Percentiles rank a stretch among this genome's conserved stretches.
Conservation (phyloP, 1,140 invertebrate genomes). For the Subanguina moxae region DNA sequence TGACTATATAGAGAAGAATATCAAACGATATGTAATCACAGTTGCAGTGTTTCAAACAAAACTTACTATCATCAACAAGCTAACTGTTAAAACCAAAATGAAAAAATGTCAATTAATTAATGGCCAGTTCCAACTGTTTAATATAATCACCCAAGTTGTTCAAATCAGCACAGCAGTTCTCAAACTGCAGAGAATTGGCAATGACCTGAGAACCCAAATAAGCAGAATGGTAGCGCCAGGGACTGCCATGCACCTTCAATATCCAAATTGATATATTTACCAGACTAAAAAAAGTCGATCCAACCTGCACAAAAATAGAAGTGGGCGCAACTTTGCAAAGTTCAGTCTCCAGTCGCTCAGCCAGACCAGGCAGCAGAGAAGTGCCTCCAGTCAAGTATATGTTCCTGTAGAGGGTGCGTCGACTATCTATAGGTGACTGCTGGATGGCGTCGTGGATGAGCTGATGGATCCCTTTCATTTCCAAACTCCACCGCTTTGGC, state of each 20-base stretch:
- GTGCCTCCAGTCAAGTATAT: conserved; percentile 65
- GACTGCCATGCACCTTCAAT: conserved; percentile 41
- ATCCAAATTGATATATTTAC: not conserved
- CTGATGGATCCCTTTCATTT: conserved; percentile 66
- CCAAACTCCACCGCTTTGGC: conserved; percentile 67
- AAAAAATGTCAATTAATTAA: not conserved
- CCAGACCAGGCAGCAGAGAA: conserved; percentile 66
- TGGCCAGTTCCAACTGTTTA: not conserved
- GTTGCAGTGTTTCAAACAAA: not conserved
- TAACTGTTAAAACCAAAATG: not conserved
- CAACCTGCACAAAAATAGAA: conserved; percentile 66
- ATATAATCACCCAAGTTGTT: conserved; percentile 38
- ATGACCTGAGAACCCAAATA: conserved; percentile 66
- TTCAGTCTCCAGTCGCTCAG: conserved; percentile 66
- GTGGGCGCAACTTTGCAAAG: conserved; percentile 65
- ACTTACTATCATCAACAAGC: not conserved
- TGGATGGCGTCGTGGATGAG: conserved; percentile 66
- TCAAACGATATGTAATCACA: conserved; percentile 2
- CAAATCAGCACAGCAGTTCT: conserved; percentile 60
- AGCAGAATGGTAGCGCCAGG: conserved; percentile 62
- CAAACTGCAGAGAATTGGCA: conserved; percentile 63
- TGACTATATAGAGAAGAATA: not conserved
- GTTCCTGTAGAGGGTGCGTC: conserved; percentile 60
- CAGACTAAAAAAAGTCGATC: not conserved
- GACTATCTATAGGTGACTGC: conserved; percentile 53